Evolutionary conservation across 2,113 vertebrate species (phyloP).

Genomic region (Eretmochelys imbricata): DNA sequence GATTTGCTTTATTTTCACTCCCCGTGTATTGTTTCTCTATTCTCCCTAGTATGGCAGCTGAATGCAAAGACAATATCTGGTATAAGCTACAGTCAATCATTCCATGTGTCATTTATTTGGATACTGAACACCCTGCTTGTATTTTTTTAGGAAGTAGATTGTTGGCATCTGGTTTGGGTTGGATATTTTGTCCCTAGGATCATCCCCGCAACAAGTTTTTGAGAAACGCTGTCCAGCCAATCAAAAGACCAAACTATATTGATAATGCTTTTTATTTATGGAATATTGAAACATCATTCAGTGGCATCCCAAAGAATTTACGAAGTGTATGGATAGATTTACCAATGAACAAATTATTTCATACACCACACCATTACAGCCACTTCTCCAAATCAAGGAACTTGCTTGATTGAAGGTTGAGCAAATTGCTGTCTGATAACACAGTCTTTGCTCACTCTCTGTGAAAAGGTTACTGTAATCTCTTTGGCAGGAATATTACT

Average conservation of each 20-base stretch:
- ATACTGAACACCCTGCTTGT: neutral
- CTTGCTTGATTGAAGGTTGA: neutral
- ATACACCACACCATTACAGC: neutral
- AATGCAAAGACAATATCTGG: neutral
- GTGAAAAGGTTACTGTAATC: neutral
- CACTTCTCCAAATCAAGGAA: neutral
- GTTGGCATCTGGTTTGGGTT: neutral
- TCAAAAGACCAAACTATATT: neutral
- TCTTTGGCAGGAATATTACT: neutral
- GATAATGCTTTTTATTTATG: neutral
- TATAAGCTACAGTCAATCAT: neutral
- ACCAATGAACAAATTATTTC: neutral
- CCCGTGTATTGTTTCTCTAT: neutral
- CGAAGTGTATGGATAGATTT: neutral
- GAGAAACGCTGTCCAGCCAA: neutral
- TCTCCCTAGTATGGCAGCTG: neutral
- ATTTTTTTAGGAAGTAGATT: neutral
- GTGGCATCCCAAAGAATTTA: neutral
- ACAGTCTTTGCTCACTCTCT: neutral
- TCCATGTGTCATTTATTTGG: neutral
- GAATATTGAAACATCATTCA: neutral
- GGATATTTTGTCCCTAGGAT: neutral
- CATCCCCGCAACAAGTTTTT: neutral
- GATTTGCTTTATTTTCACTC: neutral
- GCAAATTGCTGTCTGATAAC: neutral